These are phyloP conservation scores for Taenaris catops DNA, from an alignment of 2,888 invertebrate genomes.

Conservation along the genomic window DNA sequence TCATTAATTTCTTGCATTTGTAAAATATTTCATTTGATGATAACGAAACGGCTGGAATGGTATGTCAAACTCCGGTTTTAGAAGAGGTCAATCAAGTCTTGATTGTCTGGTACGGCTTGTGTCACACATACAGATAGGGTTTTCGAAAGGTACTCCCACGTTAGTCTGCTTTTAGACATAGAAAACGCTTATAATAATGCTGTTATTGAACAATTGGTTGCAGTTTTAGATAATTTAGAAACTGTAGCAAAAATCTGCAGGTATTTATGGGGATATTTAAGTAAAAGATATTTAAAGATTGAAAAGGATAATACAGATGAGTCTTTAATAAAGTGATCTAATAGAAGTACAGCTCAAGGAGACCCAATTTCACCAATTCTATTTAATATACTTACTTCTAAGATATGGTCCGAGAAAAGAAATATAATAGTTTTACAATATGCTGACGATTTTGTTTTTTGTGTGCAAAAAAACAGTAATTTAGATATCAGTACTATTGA, in stretches of 20 bases:
- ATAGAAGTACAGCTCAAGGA: conserved; percentile 20
- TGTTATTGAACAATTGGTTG: conserved; percentile 3
- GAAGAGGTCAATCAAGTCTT: conserved; percentile 8
- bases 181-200: conserved; percentile 20
- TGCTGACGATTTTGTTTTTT: conserved; percentile 16
- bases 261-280: conserved; percentile 16
- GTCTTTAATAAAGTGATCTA: conserved; percentile 6
- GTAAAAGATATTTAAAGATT: conserved; percentile 5
- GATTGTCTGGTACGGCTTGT: conserved; percentile 12
- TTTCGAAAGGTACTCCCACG: conserved; percentile 11
- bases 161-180: conserved; percentile 20
- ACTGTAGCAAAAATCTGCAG: conserved; percentile 8
- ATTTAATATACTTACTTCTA: conserved; percentile 20
- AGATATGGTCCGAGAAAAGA: conserved; percentile 5
- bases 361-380: conserved; percentile 23
- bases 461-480: conserved; percentile 5
- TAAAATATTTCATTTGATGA: conserved; percentile 7
- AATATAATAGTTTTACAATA: conserved; percentile 15
- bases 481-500: not conserved
- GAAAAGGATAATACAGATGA: not conserved
- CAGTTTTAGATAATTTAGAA: conserved; percentile 10
- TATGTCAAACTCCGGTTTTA: not conserved
- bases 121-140: conserved; percentile 15
- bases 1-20: conserved; percentile 8
- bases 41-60: conserved; percentile 2